Evolutionary conservation across 2,113 vertebrate species (phyloP).

Genomic region (Aviceda subcristata): DNA sequence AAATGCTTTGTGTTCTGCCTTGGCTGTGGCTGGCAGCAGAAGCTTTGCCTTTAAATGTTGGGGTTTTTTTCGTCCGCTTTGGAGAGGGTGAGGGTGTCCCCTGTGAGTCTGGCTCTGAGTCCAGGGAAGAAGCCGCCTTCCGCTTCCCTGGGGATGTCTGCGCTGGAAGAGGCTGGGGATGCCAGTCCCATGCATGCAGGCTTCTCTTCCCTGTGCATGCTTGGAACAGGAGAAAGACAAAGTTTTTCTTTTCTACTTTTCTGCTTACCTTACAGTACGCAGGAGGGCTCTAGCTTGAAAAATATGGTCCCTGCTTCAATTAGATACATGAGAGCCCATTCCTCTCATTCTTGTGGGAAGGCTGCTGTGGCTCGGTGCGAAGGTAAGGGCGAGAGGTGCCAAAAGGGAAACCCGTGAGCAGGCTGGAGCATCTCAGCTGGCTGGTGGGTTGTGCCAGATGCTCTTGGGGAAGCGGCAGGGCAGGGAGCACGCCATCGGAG

Average conservation of each 20-base stretch:
- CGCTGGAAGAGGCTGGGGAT: background rate
- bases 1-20: background rate
- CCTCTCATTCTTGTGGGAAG: background rate
- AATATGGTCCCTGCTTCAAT: accelerated
- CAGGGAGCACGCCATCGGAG: background rate
- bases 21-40: background rate
- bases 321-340: accelerated
- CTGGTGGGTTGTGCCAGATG: background rate
- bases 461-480: background rate
- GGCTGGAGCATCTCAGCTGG: background rate
- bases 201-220: background rate
- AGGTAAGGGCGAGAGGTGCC: background rate
- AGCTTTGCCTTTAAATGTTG: background rate
- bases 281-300: background rate
- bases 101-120: background rate
- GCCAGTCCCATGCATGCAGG: accelerated
- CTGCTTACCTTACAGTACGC: background rate
- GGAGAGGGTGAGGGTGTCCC: background rate
- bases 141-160: accelerated
- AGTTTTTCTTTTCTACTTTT: background rate
- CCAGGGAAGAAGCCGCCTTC: background rate
- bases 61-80: background rate
- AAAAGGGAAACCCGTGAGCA: background rate
- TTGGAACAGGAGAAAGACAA: background rate
- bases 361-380: background rate